A percentile compares a stretch with the other conserved stretches of the same genome.
Evolutionary conservation across 2,113 vertebrate genomes (phyloP).

Genomic region (Ageneiosus marmoratus): DNA sequence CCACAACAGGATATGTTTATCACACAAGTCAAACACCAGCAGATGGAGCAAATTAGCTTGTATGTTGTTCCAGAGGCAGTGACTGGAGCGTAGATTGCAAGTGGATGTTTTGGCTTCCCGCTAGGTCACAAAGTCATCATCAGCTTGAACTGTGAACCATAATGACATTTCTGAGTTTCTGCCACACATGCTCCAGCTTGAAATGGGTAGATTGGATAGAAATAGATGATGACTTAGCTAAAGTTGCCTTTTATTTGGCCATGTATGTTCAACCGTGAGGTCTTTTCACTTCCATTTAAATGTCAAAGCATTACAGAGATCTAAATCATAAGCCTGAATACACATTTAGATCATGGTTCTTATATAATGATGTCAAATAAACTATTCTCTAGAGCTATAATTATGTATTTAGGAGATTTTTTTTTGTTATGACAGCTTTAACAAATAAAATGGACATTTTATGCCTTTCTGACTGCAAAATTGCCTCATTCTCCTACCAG

Average conservation of each 20-base stretch:
- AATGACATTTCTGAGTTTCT: neutral
- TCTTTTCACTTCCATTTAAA: neutral
- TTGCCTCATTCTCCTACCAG: neutral
- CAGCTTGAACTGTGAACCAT: constrained; percentile 3
- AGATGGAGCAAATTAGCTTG: constrained; percentile 71
- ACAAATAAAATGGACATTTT: constrained; percentile 11
- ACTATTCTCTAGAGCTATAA: neutral
- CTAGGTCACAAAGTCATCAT: constrained; percentile 21
- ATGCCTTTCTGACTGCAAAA: constrained; percentile 7
- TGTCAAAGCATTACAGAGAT: neutral
- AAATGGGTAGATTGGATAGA: neutral
- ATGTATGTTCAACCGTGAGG: neutral
- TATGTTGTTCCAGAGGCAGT: constrained; percentile 27
- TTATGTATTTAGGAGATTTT: constrained; percentile 17
- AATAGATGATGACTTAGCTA: neutral
- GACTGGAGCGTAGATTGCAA: constrained; percentile 16
- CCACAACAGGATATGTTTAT: constrained; percentile 38
- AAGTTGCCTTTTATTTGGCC: neutral
- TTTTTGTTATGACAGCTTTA: constrained; percentile 21
- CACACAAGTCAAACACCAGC: constrained; percentile 31
- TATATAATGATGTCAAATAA: neutral
- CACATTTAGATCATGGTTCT: neutral
- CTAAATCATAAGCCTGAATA: neutral
- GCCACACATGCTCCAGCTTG: neutral
- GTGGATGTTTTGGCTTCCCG: constrained; percentile 30